phyloP scores from a whole-genome alignment of 2,888 invertebrate species.

The Rugalucina vietnamica region DNA sequence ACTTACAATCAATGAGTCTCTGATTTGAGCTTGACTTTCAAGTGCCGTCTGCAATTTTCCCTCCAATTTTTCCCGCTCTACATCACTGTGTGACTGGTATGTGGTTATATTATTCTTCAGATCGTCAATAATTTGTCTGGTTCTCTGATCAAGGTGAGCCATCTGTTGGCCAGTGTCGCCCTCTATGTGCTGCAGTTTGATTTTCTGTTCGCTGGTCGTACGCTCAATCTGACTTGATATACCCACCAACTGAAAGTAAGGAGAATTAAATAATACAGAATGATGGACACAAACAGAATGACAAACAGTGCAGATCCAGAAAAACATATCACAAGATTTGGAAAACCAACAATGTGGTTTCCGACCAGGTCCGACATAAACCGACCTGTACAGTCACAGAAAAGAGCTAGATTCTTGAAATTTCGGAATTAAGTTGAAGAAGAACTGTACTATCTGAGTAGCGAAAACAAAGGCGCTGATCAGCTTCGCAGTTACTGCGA shows the following conservation, averaged over 20 bases:
- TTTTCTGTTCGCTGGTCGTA: slow-evolving; percentile 68
- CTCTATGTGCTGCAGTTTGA: slow-evolving; percentile 79
- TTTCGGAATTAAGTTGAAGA: no score
- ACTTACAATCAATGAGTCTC: slow-evolving; percentile 71
- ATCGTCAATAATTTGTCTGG: slow-evolving; percentile 78
- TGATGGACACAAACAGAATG: no score
- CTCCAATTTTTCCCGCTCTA: slow-evolving; percentile 81
- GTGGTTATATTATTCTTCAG: slow-evolving; percentile 72
- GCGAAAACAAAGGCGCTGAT: no score
- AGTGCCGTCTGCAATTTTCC: slow-evolving; percentile 72
- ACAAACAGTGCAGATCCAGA: no score
- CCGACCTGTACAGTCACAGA: no score
- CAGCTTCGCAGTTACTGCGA: no score
- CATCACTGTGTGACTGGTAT: slow-evolving; percentile 70
- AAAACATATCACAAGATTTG: no score
- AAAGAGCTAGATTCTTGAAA: no score
- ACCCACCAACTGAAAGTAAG: slow-evolving; percentile 68
- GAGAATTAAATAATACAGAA: no score
- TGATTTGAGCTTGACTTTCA: slow-evolving; percentile 73
- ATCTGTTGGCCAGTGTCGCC: slow-evolving; percentile 79
- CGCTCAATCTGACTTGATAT: slow-evolving; percentile 70
- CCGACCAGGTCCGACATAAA: no score
- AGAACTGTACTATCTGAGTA: no score
- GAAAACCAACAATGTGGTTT: no score
- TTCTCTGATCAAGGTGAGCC: slow-evolving; percentile 78